Percentiles rank a stretch among this genome's conserved stretches.
Conservation (phyloP, 2,797 vertebrate genomes). For the Chaunax sp. region DNA sequence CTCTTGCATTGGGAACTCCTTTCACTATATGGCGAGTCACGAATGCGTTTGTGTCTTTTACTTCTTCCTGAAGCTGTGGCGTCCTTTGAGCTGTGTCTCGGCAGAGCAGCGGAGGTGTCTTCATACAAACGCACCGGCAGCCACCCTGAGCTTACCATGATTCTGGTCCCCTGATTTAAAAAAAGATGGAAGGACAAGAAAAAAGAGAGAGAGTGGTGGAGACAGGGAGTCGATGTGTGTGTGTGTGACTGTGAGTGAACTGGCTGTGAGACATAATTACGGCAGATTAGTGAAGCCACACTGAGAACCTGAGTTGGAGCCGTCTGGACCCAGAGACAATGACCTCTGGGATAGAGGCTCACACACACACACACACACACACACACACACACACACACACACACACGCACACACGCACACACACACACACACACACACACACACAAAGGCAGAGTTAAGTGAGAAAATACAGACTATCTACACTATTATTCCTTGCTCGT, state of each 20-base stretch:
- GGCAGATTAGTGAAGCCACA: constrained; percentile 76
- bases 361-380: neutral
- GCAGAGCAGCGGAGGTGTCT: constrained; percentile 36
- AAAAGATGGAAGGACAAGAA: constrained; percentile 5
- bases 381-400: constrained; percentile 1
- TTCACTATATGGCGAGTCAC: constrained; percentile 54
- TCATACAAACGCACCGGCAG: constrained; percentile 28
- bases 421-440: constrained; percentile 1
- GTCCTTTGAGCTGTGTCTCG: constrained; percentile 52
- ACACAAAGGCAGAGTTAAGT: constrained; percentile 7
- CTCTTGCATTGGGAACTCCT: constrained; percentile 48
- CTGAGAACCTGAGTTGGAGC: constrained; percentile 69
- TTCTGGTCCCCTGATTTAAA: constrained; percentile 36
- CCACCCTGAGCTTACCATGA: constrained; percentile 38
- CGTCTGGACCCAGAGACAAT: constrained; percentile 72
- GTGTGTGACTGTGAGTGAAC: constrained; percentile 59
- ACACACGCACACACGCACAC: neutral
- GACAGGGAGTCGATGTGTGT: constrained; percentile 41
- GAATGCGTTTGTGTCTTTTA: constrained; percentile 35
- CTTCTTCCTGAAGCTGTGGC: constrained; percentile 43
- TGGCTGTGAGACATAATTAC: constrained; percentile 77
- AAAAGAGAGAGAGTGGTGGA: constrained; percentile 18
- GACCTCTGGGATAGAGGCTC: constrained; percentile 61
- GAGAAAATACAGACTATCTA: constrained; percentile 32
- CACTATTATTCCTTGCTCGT: constrained; percentile 30